A percentile compares a stretch with the other conserved stretches of the same genome.
phyloP scores from a whole-genome alignment of 2,797 vertebrate genomes.

The Rhynchotus rufescens region DNA sequence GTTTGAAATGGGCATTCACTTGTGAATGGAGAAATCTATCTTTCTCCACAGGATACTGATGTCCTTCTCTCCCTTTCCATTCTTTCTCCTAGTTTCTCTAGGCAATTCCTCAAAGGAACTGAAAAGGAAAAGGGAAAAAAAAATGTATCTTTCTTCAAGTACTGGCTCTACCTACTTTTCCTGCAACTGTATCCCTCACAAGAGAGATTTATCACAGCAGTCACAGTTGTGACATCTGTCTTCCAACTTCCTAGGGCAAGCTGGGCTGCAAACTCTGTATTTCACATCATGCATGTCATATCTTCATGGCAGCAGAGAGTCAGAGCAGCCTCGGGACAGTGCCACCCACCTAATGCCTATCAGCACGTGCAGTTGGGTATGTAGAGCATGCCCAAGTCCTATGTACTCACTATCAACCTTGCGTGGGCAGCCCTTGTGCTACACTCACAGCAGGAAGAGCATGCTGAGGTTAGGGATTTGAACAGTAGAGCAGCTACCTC shows the following conservation, averaged over 20 bases:
- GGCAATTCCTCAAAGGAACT: background rate
- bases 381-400: background rate
- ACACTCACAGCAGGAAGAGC: background rate
- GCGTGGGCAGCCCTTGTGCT: background rate
- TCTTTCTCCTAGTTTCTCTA: background rate
- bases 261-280: rapidly evolving
- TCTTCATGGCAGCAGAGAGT: background rate
- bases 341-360: rapidly evolving
- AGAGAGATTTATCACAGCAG: background rate
- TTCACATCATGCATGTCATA: rapidly evolving
- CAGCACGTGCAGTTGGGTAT: background rate
- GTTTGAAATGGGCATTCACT: background rate
- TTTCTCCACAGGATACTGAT: background rate
- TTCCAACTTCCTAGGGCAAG: background rate
- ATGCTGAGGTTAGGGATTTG: background rate
- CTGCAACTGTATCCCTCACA: background rate
- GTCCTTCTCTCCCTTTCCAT: background rate
- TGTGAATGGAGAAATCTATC: rapidly evolving
- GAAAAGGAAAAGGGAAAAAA: too few species aligned
- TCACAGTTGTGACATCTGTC: background rate
- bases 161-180: background rate
- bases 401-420: rapidly evolving
- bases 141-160: background rate
- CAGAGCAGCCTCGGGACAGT: background rate
- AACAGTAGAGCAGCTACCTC: background rate